Conservation (phyloP, 1,140 invertebrate genomes). For the Archivesica marissinica region DNA sequence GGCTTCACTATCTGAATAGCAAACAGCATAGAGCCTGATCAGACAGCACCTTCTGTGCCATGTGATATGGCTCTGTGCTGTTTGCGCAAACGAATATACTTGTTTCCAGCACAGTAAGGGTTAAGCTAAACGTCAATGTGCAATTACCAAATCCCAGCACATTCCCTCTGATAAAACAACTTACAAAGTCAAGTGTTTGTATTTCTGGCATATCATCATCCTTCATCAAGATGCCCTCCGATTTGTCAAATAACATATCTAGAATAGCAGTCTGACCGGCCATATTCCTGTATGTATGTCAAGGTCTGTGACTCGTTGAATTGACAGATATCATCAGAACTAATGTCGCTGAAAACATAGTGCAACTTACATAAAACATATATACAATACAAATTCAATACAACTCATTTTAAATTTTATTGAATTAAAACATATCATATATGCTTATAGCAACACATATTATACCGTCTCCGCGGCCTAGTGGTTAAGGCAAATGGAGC, state of each 20-base stretch:
- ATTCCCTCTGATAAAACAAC: background rate
- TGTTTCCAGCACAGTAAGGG: no score
- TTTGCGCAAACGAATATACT: no score
- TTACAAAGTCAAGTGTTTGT: constrained; percentile 71
- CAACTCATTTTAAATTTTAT: no score
- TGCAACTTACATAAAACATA: background rate
- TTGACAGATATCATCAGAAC: constrained; percentile 38
- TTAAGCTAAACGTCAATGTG: background rate
- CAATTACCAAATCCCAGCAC: background rate
- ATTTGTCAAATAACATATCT: constrained; percentile 74
- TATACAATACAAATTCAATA: background rate
- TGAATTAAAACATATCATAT: no score
- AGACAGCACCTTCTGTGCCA: no score
- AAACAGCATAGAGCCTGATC: no score
- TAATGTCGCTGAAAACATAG: constrained; percentile 57
- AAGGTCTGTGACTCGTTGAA: constrained; percentile 1
- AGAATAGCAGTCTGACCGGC: constrained; percentile 69
- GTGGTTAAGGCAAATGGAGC: background rate
- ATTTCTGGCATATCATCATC: constrained; percentile 65
- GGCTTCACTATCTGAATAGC: no score
- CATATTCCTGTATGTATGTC: constrained; percentile 60
- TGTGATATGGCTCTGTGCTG: no score
- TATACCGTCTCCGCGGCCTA: background rate
- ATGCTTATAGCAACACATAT: background rate
- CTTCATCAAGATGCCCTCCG: constrained; percentile 69